Base-by-base conservation (phyloP, 2,797 vertebrate genomes). In the Betta splendens region DNA sequence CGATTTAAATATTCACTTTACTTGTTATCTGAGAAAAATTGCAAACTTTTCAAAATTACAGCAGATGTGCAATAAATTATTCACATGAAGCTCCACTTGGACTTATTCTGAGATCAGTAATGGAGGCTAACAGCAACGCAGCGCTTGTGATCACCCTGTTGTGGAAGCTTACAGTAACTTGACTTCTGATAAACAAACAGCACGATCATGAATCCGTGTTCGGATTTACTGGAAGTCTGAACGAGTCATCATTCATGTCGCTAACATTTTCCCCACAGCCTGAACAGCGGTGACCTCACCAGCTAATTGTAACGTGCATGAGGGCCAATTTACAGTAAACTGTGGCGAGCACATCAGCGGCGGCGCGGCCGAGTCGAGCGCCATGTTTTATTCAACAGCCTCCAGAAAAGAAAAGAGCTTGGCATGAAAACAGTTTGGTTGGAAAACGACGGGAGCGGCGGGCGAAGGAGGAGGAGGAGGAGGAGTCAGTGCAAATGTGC, bases 301-400 rank as follows among this genome's bases (percentile, higher is more conserved):
- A 62, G 26, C 12, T 25, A 40, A 53, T 67, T 13, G 60, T 9
- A 64, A 63, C 51, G 29, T 49, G 20, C 21, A 38, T 59, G 64
- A 46, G 20, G 25, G 15, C 10, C 15, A 15, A 18, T 26, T 48
- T 29, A 16, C 38, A 45, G n/a, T 5, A 44, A 55, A 46, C 23
- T 7, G 12, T 40, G 65, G 10, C 12, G 58, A 52, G n/a, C 25
- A 29, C 29, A 39, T 48, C 48, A 48, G 32, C 46, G 53, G 40
- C 23, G 67, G 43, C 21, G 7, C 39, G n/a, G 37, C 55, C 35
- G 33, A 50, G 59, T n/a, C 69, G 32, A n/a, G 29, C 23, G 15
- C 45, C 31, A 77, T 85, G 72, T 72, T 85, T 84, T 76, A 85
- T 84, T 85, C 68, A 84, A 37, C 5, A 38, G 17, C 10, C n/a